Conservation (phyloP, 2,888 invertebrate species). For the Callyntrura guangdongensis region DNA sequence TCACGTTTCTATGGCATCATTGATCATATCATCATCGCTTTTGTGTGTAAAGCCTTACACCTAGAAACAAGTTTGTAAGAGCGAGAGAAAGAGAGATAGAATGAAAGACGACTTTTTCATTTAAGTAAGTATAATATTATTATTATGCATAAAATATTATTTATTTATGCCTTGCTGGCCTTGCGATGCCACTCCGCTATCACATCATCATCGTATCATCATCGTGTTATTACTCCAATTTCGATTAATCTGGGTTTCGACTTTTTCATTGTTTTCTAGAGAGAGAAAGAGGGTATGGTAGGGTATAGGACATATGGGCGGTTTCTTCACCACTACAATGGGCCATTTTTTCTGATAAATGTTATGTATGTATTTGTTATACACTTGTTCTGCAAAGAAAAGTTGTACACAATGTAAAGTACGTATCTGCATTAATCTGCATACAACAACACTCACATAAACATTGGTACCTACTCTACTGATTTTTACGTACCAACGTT, state of each 20-base stretch:
- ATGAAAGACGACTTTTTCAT: conserved; percentile 39
- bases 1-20: conserved; percentile 45
- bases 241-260: conserved; percentile 53
- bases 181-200: conserved; percentile 18
- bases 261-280: conserved; percentile 11
- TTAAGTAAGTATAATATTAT: conserved; percentile 40
- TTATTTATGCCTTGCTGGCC: conserved; percentile 27
- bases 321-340: no score
- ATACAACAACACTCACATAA: neutral
- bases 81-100: conserved; percentile 11
- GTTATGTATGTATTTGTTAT: neutral
- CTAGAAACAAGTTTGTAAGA: conserved; percentile 21
- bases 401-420: no score
- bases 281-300: neutral
- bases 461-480: conserved; percentile 17
- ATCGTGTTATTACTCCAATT: conserved; percentile 53
- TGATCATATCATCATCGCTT: conserved; percentile 18
- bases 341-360: neutral
- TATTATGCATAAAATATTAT: conserved; percentile 28
- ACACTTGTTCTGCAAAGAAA: neutral
- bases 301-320: no score
- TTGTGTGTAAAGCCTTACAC: neutral
- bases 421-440: no score
- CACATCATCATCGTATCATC: conserved; percentile 4
- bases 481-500: neutral